Evolutionary conservation across 37 sponge, comb jelly and placozoan species (phyloP).

Genomic region (Beroe forskalii): DNA sequence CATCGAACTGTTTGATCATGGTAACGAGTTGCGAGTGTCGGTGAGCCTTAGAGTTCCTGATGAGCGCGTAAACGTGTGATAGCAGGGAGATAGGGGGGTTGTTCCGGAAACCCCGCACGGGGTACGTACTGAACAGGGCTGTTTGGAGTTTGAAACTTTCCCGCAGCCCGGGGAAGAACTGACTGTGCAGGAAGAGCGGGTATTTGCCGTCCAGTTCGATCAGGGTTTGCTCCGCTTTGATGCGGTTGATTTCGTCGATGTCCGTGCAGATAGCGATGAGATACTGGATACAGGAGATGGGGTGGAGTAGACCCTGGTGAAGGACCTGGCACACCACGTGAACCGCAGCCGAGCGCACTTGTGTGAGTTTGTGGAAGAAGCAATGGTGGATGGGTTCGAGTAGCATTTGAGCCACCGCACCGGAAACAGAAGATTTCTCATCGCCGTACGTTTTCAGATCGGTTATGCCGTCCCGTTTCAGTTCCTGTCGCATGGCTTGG

Average conservation of each 20-base stretch:
- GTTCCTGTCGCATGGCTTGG: constrained; percentile 12
- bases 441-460: constrained; percentile 62
- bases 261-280: constrained; percentile 91
- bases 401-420: constrained; percentile 47
- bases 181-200: constrained; percentile 79
- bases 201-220: constrained; percentile 78
- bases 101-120: constrained; percentile 63
- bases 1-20: constrained; percentile 81
- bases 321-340: constrained; percentile 79
- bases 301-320: constrained; percentile 89
- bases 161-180: constrained; percentile 55
- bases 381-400: constrained; percentile 43
- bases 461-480: constrained; percentile 49
- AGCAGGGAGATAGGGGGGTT: constrained; percentile 69
- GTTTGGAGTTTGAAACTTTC: constrained; percentile 65
- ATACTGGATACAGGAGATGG: constrained; percentile 87
- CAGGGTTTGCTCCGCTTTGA: constrained; percentile 79
- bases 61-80: constrained; percentile 77
- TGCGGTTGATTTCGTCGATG: constrained; percentile 70
- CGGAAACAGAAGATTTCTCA: constrained; percentile 12
- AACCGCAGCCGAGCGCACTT: constrained; percentile 71
- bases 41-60: constrained; percentile 79
- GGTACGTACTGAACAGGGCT: constrained; percentile 62
- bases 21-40: constrained; percentile 77
- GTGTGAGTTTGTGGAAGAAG: constrained; percentile 65